Evolutionary conservation across 2,113 vertebrate species (phyloP), one percentile per base, ranked within the genome.

Genomic region (Phoxinus phoxinus): DNA sequence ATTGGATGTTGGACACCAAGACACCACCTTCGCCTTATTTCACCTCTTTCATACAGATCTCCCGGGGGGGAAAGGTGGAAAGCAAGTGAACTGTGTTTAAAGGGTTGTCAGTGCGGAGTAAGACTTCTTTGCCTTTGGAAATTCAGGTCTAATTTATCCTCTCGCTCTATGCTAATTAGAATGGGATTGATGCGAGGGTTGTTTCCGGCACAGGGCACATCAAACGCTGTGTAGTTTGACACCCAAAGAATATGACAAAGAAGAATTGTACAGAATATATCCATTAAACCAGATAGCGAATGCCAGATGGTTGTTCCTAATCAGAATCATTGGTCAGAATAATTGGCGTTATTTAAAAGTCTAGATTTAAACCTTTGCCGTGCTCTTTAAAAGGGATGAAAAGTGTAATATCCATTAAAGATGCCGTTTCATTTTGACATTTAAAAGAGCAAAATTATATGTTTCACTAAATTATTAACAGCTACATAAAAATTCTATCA

Each of bases 331-430:
- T 51, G 3, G 35, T 41, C 53, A 3, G 53, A 65, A 63, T 48
- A 83, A 81, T 65, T 61, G 84, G 35, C 46, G 56, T 19, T 25
- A 71, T 76, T 89, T 83, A 81, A 91, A 87, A 75, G 63, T 56
- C 72, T 23, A 3, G 63, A 83, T 86, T 87, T 86, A 71, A 90
- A 91, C 88, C 61, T 82, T 30, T 72, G 6, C 51, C 79, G 32
- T 85, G 84, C 87, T 88, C 78, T 84, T 89, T 86, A 87, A 84
- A 90, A 82, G 88, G 86, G 86, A 91, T 73, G 85, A 59, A 88
- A 81, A 46, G 83, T 76, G 73, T 56, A 86, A 86, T 69, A 77
- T 78, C 44, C 10, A 5, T 90, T 87, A 85, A 79, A 85, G 67
- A 89, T 85, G 61, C 83, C n/a, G 81, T 81, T 77, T 89, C 71